Base-by-base conservation (phyloP, 2,888 invertebrate species). In the Apotomis capreana region DNA sequence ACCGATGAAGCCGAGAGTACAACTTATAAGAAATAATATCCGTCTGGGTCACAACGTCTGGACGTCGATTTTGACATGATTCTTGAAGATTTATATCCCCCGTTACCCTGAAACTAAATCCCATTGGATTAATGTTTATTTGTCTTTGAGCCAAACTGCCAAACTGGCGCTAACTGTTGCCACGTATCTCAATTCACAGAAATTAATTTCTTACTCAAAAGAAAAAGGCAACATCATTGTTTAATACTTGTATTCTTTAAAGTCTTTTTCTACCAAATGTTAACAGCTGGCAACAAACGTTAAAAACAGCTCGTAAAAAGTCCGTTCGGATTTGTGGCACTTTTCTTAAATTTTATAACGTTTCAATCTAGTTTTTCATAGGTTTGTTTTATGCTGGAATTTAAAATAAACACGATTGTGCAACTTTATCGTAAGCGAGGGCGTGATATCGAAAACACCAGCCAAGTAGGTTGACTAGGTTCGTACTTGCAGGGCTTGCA, bases 261-360 rank as follows among this genome's bases (percentile, higher is more conserved):
- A 49, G 8, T 10, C 49, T 49, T 10, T 49, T 6, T 49, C 10
- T 49, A 9, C 49, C 3, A 10, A 49, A 9, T 9, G 49, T 77
- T 77, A 78, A 77, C 86, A 87, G 82, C 84, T 83, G 85, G 40
- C 76, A 85, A 87, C 88, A 88, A 87, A 86, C 67, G 81, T 81
- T 78, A 80, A 78, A 84, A 40, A 78, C 71, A 73, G 81, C 81
- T 87, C 89, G 87, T 90, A 90, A 90, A 89, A 89, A 84, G 81
- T 77, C 77, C 76, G 82, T 79, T 81, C 87, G 76, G 81, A 84
- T 87, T 87, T 83, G 78, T 73, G 68, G 76, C 77, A 76, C 76
- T 80, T 81, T 80, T 52, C 59, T 40, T 59, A 49, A 37, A 68
- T 59, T 68, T 68, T 12, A 8, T 63, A 63, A 61, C 36, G 15